Base-by-base conservation (phyloP, 2,797 vertebrate species). In the Xyrichtys novacula region DNA sequence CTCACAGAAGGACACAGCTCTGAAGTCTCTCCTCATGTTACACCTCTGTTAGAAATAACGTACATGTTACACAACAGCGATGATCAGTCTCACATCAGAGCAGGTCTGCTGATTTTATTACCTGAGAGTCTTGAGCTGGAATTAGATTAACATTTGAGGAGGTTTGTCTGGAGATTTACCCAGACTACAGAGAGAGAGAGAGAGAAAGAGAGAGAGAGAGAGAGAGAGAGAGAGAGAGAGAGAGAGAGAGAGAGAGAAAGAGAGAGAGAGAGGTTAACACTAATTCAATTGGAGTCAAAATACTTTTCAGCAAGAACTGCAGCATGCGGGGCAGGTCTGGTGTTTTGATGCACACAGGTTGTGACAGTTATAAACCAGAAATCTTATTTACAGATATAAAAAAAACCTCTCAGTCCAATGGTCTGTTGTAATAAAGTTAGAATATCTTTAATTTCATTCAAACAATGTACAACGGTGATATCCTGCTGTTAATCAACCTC, bases 241-340 rank as follows among this genome's bases (percentile, higher is more conserved):
- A n/a, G n/a, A n/a, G n/a, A n/a, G n/a, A n/a, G n/a, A n/a, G n/a
- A n/a, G n/a, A n/a, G n/a, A n/a, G n/a, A n/a, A n/a, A 36, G 34
- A 55, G 48, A 23, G 49, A 34, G 52, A 60, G 54, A 39, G 12
- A 16, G 74, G 76, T 78, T 74, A 82, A 23, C 19, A 5, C 5
- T 65, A 71, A 88, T 76, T 76, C 38, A 47, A 86, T 85, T n/a
- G 31, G 65, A 61, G 16, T 85, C 83, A 31, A 72, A 74, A 89
- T 87, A 82, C 72, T 69, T 62, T 54, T 39, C n/a, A n/a, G n/a
- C n/a, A n/a, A n/a, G n/a, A n/a, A n/a, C n/a, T n/a, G n/a, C n/a
- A n/a, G 28, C 10, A 32, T 28, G 43, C 65, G 49, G 28, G 16
- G 29, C 47, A 38, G 32, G n/a, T n/a, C 12, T 26, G 23, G 50